These are phyloP conservation scores for Cheilosia impressa DNA, from an alignment of 2,888 invertebrate genomes.

Conservation along the genomic window DNA sequence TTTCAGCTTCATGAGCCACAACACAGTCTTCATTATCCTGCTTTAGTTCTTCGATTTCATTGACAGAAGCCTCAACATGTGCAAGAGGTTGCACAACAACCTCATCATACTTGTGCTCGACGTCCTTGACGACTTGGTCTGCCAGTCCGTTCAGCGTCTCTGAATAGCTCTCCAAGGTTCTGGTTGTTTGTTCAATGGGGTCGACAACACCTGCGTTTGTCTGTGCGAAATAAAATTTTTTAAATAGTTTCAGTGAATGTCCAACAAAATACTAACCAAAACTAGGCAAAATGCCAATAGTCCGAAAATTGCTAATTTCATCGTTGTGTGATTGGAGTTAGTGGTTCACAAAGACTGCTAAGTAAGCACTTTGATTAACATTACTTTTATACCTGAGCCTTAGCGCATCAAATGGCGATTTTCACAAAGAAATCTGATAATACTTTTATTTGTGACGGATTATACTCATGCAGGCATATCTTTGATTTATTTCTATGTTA, in stretches of 20 bases:
- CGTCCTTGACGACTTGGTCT: constrained; percentile 65
- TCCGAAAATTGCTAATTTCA: constrained; percentile 9
- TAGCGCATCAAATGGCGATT: background rate
- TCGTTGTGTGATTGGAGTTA: background rate
- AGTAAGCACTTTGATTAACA: background rate
- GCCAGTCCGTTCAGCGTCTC: background rate
- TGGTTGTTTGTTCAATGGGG: background rate
- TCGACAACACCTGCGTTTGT: constrained; percentile 1
- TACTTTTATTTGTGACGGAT: background rate
- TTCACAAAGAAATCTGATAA: constrained; percentile 1
- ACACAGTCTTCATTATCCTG: constrained; percentile 65
- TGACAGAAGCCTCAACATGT: constrained; percentile 77
- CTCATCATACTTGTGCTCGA: constrained; percentile 77
- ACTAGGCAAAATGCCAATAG: constrained; percentile 21
- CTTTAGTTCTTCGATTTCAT: constrained; percentile 77
- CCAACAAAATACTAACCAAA: constrained; percentile 7
- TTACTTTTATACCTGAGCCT: background rate
- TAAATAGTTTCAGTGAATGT: background rate
- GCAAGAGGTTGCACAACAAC: constrained; percentile 78
- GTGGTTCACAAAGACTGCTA: background rate
- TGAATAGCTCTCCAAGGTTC: constrained; percentile 7
- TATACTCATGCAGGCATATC: background rate
- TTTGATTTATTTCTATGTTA: background rate
- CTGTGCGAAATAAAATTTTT: background rate
- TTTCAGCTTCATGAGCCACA: background rate